Evolutionary conservation across 2,888 invertebrate species (phyloP).

Genomic region (Macrophya annulata): DNA sequence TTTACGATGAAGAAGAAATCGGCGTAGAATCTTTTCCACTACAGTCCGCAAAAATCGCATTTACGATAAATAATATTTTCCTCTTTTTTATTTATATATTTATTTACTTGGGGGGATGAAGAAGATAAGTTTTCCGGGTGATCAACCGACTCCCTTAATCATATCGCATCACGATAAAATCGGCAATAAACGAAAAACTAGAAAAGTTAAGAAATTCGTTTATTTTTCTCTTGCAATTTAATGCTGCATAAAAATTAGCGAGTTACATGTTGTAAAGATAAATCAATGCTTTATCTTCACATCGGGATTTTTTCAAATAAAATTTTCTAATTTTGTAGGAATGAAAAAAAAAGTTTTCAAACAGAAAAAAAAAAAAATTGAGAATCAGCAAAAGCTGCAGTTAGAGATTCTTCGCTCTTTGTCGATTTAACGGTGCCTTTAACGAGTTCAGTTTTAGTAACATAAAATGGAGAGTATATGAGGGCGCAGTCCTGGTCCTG

Average conservation of each 20-base stretch:
- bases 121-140: background rate
- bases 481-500: constrained; percentile 61
- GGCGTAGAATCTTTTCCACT: background rate
- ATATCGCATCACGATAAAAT: background rate
- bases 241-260: background rate
- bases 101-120: background rate
- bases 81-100: background rate
- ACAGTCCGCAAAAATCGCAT: background rate
- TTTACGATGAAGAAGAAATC: constrained; percentile 33
- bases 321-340: background rate
- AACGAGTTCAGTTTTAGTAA: constrained; percentile 73
- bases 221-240: constrained; percentile 67
- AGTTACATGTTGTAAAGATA: background rate
- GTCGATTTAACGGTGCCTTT: constrained; percentile 78
- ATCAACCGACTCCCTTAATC: background rate
- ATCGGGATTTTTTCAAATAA: background rate
- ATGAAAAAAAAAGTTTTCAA: background rate
- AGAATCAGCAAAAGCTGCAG: background rate
- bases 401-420: constrained; percentile 69
- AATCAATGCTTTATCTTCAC: background rate
- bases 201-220: constrained; percentile 69
- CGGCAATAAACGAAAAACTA: constrained; percentile 10
- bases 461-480: constrained; percentile 61
- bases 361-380: background rate
- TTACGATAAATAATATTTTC: constrained; percentile 10